A percentile compares a stretch with the other conserved stretches of the same genome.
Conservation (phyloP, 2,888 invertebrate genomes). For the Cerastis leucographa region DNA sequence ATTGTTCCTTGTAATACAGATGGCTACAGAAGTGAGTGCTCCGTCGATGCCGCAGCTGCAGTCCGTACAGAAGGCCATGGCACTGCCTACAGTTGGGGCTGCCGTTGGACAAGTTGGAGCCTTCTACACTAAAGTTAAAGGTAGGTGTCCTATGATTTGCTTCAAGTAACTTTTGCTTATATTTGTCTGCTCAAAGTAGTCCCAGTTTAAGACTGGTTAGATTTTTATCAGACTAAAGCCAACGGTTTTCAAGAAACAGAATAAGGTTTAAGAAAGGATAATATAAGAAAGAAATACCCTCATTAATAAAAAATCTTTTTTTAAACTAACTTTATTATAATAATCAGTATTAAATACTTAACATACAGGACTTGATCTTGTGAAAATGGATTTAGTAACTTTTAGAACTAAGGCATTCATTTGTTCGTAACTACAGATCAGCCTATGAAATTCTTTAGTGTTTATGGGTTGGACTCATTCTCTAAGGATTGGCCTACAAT, state of each 20-base stretch:
- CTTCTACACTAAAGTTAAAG: conserved; percentile 90
- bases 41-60: conserved; percentile 83
- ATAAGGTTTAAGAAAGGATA: fast-evolving
- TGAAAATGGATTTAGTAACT: neutral
- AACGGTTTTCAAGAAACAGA: neutral
- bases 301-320: neutral
- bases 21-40: conserved; percentile 86
- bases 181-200: neutral
- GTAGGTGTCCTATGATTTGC: conserved; percentile 66
- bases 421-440: neutral
- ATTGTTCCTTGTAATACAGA: conserved; percentile 68
- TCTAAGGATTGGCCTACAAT: too few relatives aligned
- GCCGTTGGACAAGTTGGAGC: conserved; percentile 90
- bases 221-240: neutral
- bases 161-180: neutral
- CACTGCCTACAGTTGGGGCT: conserved; percentile 90
- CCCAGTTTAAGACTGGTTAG: neutral
- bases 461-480: too few relatives aligned
- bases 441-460: neutral
- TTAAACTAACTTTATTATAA: too few relatives aligned
- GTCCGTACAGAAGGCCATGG: conserved; percentile 89
- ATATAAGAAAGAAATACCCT: neutral
- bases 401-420: neutral
- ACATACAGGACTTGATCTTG: too few relatives aligned
- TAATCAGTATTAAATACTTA: too few relatives aligned